Percentiles rank a stretch among this genome's conserved stretches.
These are phyloP conservation scores for Drosophila miranda DNA, from an alignment of 1,140 invertebrate genomes.

Conservation along the genomic window DNA sequence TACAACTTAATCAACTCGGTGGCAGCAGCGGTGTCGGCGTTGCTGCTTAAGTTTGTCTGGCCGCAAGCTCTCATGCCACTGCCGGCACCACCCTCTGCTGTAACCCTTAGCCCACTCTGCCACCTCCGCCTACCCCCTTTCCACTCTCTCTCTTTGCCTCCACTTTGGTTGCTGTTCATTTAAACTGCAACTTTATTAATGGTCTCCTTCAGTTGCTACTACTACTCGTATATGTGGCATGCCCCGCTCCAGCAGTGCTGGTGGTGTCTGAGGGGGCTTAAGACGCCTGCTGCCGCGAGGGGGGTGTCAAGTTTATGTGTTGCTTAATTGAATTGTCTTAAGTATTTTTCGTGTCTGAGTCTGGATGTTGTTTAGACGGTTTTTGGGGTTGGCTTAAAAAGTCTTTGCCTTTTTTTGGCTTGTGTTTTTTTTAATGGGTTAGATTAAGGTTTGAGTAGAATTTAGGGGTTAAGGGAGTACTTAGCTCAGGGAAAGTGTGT, in stretches of 20 bases:
- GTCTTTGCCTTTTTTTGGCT: not conserved
- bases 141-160: constrained; percentile 10
- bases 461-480: not conserved
- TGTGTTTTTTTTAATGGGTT: not conserved
- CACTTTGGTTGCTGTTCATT: constrained; percentile 60
- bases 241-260: not conserved
- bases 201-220: constrained; percentile 28
- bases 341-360: constrained; percentile 40
- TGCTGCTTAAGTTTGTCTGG: constrained; percentile 70
- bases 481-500: no score
- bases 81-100: not conserved
- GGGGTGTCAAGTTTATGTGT: constrained; percentile 70
- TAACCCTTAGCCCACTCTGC: not conserved
- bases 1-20: constrained; percentile 71
- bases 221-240: constrained; percentile 2
- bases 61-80: constrained; percentile 26
- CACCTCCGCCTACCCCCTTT: not conserved
- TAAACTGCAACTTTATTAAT: constrained; percentile 76
- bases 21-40: constrained; percentile 26
- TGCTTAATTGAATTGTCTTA: constrained; percentile 73
- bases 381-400: constrained; percentile 33
- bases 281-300: constrained; percentile 16
- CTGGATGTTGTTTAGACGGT: constrained; percentile 29
- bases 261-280: constrained; percentile 12
- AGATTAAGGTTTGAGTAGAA: constrained; percentile 15